A percentile compares a stretch with the other conserved stretches of the same genome.
Conservation (phyloP, 53 echinoderm and acorn worm genomes). For the Antedon mediterranea region DNA sequence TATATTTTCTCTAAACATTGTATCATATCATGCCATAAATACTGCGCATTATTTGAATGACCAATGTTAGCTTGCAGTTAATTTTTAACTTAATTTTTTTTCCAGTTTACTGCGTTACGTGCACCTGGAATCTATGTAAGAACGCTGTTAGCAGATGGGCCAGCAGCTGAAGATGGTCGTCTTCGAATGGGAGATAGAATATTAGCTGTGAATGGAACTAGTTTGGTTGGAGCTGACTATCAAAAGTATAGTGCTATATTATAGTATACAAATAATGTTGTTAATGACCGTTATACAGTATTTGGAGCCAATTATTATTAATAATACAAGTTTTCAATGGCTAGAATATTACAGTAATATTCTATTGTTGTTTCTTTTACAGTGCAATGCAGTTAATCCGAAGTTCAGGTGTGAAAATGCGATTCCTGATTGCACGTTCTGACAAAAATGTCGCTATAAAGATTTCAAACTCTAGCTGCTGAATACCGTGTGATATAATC, state of each 20-base stretch:
- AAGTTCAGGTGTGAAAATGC: slow-evolving; percentile 35
- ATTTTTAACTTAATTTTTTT: background rate
- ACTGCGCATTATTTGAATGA: no score
- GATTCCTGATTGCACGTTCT: slow-evolving; percentile 73
- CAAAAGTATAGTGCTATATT: slow-evolving; percentile 29
- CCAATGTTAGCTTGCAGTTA: background rate
- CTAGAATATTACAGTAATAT: no score
- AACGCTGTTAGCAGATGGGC: slow-evolving; percentile 38
- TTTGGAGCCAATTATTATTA: no score
- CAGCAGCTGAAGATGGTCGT: slow-evolving; percentile 46
- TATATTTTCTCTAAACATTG: no score
- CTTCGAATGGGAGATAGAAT: slow-evolving; percentile 69
- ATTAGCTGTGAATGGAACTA: slow-evolving; percentile 78
- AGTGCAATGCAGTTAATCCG: slow-evolving; percentile 83
- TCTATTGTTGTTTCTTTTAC: slow-evolving; percentile 6
- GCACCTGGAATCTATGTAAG: slow-evolving; percentile 77
- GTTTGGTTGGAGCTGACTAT: slow-evolving; percentile 79
- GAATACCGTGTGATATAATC: no score
- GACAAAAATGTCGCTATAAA: slow-evolving; percentile 58
- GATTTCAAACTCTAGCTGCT: slow-evolving; percentile 48
- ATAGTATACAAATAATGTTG: no score
- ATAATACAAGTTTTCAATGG: no score
- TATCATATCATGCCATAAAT: no score
- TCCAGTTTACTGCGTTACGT: slow-evolving; percentile 53
- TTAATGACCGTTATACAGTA: no score